Conservation (phyloP, 2,797 vertebrate genomes). For the Triplophysa yarkandensis region DNA sequence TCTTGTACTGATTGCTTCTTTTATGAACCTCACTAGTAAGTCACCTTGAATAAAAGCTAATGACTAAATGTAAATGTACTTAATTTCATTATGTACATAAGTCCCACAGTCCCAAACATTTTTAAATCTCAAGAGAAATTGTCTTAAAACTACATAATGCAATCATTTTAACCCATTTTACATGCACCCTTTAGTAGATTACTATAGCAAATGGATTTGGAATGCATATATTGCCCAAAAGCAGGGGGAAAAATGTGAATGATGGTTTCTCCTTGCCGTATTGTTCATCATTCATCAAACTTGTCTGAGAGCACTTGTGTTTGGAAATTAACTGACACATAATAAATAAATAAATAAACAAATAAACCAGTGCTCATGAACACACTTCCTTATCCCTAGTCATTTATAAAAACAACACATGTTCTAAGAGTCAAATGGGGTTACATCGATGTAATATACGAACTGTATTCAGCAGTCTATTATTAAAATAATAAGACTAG, state of each 20-base stretch:
- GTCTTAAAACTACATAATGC: no score
- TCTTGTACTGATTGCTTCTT: no score
- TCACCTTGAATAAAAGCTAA: no score
- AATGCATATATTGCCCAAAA: neutral
- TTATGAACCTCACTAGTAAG: no score
- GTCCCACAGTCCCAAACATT: no score
- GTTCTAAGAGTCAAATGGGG: neutral
- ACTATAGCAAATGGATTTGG: no score
- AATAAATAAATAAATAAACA: neutral
- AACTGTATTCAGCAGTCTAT: neutral
- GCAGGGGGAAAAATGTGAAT: neutral
- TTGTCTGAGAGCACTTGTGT: neutral
- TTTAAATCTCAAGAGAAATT: no score
- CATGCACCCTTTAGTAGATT: no score
- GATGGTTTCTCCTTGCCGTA: neutral
- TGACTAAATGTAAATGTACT: no score
- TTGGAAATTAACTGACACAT: neutral
- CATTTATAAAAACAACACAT: neutral
- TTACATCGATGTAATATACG: neutral
- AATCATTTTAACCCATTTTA: no score
- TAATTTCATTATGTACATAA: no score
- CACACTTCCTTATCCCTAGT: neutral
- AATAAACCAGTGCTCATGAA: neutral
- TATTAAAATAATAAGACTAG: neutral
- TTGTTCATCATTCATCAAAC: neutral